Base-by-base conservation (phyloP, 53 echinoderm and acorn worm species). In the Pentamera pediparva region DNA sequence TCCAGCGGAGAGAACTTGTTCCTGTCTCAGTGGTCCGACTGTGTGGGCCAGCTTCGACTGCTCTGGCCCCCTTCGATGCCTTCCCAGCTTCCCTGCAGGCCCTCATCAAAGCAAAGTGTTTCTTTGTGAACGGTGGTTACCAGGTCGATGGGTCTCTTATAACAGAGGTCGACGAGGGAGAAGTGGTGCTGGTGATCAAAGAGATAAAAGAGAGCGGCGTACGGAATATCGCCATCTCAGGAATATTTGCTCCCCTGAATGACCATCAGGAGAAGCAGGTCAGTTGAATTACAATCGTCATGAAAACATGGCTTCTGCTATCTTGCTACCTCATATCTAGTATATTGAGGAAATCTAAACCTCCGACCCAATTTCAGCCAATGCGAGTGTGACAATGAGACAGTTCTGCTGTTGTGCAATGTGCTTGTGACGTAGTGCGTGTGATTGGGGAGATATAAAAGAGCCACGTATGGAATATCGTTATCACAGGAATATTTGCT, bases 221-320 rank as follows among this genome's bases (percentile, higher is more conserved):
- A 35, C 52, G 30, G 10, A 84, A 84, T 75, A 76, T 93, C 35
- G 94, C 79, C 30, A 78, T 93, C 25, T 59, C 85, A 40, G 90
- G 94, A 2, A 76, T 93, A 21, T 93, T 93, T 49, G 84, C 94
- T 27, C 87, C 94, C 8, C 80, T 93, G 58, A 93, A 90, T 35
- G 62, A 37, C 0, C 70, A 78, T 21, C 94, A 93, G 69, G 94
- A 93, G 70, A 61, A 73, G 29, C 60, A 81, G 84, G 89, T 92
- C 47, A 26, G 69, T 69, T 56, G 32, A n/a, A n/a, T 55, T 51
- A 13, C 0, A 60, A 6, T 12, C 20, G 32, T 45, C n/a, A n/a
- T 45, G 13, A 45, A n/a, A 12, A 45, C 12, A n/a, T 45, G 47
- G n/a, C 47, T 45, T 45, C 47, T 15, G 47, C n/a, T n/a, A n/a